Conservation (phyloP, 2,113 vertebrate genomes). For the Lethenteron reissneri region DNA sequence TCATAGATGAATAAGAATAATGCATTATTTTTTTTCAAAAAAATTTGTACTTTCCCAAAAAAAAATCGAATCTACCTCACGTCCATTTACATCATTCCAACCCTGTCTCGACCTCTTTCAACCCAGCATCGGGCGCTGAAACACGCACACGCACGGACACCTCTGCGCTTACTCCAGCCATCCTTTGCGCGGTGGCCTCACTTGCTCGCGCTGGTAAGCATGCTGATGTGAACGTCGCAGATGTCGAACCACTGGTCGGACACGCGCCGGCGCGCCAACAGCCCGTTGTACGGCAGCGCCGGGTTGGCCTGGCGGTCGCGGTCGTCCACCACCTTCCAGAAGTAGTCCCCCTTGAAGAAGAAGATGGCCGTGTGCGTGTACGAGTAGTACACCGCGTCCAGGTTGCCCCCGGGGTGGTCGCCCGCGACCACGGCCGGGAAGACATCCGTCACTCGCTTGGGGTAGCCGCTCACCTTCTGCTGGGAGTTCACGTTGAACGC, state of each 20-base stretch:
- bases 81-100: no score
- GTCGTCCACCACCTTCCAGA: constrained; percentile 14
- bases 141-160: no score
- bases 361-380: constrained; percentile 11
- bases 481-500: constrained; percentile 13
- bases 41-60: no score
- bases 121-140: no score
- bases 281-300: constrained; percentile 10
- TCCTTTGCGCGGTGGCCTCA: neutral
- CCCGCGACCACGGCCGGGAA: constrained; percentile 11
- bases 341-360: constrained; percentile 13
- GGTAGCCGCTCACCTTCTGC: constrained; percentile 10
- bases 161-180: no score
- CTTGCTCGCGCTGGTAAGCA: constrained; percentile 10
- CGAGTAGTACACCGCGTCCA: constrained; percentile 13
- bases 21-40: no score
- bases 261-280: constrained; percentile 11
- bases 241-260: constrained; percentile 14
- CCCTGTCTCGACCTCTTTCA: no score
- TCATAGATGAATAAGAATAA: no score
- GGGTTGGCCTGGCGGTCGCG: constrained; percentile 9
- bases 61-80: no score
- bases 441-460: constrained; percentile 13
- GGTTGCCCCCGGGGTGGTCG: constrained; percentile 12
- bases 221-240: constrained; percentile 15